Evolutionary conservation across 2,113 vertebrate genomes (phyloP), one percentile per base, ranked within the genome.

Genomic region (Tetrax tetrax): DNA sequence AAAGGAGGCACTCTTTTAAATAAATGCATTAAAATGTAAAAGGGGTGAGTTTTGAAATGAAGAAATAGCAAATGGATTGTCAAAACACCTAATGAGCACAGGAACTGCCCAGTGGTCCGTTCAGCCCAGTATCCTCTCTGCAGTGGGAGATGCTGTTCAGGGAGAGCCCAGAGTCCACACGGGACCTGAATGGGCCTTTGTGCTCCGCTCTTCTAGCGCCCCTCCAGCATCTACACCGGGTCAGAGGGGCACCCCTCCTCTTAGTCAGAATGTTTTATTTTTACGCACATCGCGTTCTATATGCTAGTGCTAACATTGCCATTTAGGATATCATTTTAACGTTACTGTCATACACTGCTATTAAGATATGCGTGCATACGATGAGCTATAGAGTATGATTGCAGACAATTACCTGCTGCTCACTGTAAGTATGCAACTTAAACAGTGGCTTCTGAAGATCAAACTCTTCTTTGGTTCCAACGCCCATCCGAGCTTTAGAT

Each of bases 371-470:
- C 24, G 56, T n/a, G 47, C 71, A 25, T 4, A 37, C 48, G 60
- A 7, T 3, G 45, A 28, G 19, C n/a, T 13, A 9, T 3, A 12
- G 2, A 6, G 38, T 13, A 12, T 1, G 2, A 23, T 0, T 3
- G 2, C 45, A 57, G 63, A 28, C 43, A 87, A 10, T 93, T 96
- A 99, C 99, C 99, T 99, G 99, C 84, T 97, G 97, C 28, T 99
- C 98, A 31, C 87, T 99, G 98, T 98, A 99, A 0, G 99, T 99
- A 90, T 98, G 98, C 79, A 99, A 41, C 51, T 95, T 69, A 97
- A 99, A 99, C 54, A 99, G 98, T 10, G 99, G 99, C 96, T 97
- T 99, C 50, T 98, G 99, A 76, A 99, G 98, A 72, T 98, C 93
- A 88, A 97, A 97, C 92, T 99, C 98, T 9, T 98, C 89, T 9